These are phyloP conservation scores for Melanogrammus aeglefinus DNA, from an alignment of 2,797 vertebrate genomes.

Conservation along the genomic window DNA sequence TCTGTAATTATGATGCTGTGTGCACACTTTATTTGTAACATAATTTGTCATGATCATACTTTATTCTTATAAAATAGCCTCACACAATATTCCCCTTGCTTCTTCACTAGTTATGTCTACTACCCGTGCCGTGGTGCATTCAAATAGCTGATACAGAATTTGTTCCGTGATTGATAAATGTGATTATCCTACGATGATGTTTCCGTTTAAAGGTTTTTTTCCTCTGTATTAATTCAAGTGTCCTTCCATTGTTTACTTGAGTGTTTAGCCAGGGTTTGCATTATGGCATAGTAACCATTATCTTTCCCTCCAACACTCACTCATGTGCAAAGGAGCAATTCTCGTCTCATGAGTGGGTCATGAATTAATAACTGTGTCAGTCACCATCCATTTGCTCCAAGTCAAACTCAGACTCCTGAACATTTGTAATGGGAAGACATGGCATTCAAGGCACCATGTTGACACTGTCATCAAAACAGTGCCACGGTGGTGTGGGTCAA, in stretches of 20 bases:
- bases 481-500: neutral
- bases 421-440: constrained; percentile 29
- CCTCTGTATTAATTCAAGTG: neutral
- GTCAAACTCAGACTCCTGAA: constrained; percentile 34
- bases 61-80: neutral
- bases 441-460: neutral
- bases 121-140: neutral
- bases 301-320: constrained; percentile 38
- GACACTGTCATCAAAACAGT: neutral
- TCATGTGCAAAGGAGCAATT: constrained; percentile 40
- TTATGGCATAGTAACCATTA: constrained; percentile 34
- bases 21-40: neutral
- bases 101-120: neutral
- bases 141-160: neutral
- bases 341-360: constrained; percentile 48
- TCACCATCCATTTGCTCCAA: constrained; percentile 45
- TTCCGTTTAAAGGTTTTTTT: neutral
- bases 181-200: neutral
- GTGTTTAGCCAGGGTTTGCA: constrained; percentile 8
- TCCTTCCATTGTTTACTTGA: neutral
- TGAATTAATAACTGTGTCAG: constrained; percentile 63
- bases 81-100: neutral
- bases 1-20: no score
- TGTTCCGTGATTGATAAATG: no score
- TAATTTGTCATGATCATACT: neutral